phyloP scores from a whole-genome alignment of 2,888 invertebrate genomes.

The Ashinkailepas kermadecensis region DNA sequence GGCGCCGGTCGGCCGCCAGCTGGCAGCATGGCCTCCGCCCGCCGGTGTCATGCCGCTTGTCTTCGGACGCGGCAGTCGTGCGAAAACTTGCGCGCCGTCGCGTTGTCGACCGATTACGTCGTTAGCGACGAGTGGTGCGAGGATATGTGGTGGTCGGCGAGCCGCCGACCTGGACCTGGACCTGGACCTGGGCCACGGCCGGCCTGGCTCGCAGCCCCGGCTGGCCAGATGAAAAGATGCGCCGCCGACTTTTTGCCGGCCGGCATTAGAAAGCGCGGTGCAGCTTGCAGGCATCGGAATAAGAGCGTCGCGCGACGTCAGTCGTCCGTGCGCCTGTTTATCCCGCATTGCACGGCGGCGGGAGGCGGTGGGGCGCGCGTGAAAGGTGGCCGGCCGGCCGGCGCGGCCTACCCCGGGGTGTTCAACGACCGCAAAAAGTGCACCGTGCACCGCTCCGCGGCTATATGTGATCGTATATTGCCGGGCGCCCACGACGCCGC shows the following conservation, averaged over 20 bases:
- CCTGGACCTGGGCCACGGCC: neutral
- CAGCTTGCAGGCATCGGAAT: neutral
- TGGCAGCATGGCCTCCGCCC: neutral
- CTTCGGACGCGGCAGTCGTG: neutral
- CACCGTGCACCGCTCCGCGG: slow-evolving; percentile 1
- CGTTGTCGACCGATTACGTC: neutral
- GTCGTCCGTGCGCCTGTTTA: slow-evolving; percentile 10
- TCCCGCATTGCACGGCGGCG: neutral
- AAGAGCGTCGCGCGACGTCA: neutral
- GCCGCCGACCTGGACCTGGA: neutral
- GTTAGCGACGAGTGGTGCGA: neutral
- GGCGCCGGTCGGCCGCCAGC: neutral
- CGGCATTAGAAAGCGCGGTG: slow-evolving; percentile 1
- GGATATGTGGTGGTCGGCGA: neutral
- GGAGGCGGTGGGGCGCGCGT: neutral
- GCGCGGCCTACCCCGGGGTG: slow-evolving; percentile 7
- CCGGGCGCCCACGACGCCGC: slow-evolving; percentile 6
- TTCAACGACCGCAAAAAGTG: slow-evolving; percentile 15
- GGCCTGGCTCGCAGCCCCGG: neutral
- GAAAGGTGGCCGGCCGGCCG: neutral
- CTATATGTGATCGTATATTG: slow-evolving; percentile 22
- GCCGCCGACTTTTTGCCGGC: slow-evolving; percentile 6
- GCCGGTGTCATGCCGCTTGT: neutral
- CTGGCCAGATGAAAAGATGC: neutral
- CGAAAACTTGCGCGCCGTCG: neutral